A percentile compares a stretch with the other conserved stretches of the same genome.
Evolutionary conservation across 2,797 vertebrate species (phyloP).

Genomic region (Pseudochirops corinnae): DNA sequence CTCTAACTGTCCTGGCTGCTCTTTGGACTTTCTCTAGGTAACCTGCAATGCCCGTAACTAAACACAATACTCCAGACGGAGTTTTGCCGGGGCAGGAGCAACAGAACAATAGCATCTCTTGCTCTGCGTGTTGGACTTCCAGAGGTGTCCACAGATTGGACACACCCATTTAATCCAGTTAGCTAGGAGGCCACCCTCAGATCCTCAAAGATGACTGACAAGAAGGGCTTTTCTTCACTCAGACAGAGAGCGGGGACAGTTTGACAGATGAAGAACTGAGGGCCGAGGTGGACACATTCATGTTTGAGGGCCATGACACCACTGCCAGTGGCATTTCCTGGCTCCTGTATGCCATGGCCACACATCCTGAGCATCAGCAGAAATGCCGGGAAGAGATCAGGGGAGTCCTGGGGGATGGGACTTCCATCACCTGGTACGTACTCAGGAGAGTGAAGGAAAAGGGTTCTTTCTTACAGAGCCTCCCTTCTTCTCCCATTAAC

Average conservation of each 20-base stretch:
- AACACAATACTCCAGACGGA: neutral
- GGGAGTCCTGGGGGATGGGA: constrained; percentile 71
- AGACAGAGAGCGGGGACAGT: constrained; percentile 90
- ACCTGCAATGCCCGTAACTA: neutral
- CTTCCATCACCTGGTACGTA: constrained; percentile 77
- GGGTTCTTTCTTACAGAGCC: neutral
- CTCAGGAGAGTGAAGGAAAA: neutral
- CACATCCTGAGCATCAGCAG: constrained; percentile 90
- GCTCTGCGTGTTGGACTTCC: neutral
- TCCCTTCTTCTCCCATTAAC: neutral
- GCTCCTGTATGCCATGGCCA: constrained; percentile 90
- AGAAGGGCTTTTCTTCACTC: neutral
- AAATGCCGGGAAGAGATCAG: constrained; percentile 90
- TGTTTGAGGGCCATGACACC: constrained; percentile 95
- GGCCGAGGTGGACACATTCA: constrained; percentile 93
- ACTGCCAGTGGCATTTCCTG: constrained; percentile 93
- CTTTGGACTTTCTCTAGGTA: neutral
- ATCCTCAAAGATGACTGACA: neutral
- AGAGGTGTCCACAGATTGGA: neutral
- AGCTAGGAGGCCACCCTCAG: neutral
- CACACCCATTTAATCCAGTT: neutral
- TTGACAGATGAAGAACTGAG: constrained; percentile 90
- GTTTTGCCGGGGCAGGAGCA: neutral
- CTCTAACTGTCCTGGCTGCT: neutral
- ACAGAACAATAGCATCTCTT: neutral